Base-by-base conservation (phyloP, 2,113 vertebrate genomes). In the Microcebus murinus region DNA sequence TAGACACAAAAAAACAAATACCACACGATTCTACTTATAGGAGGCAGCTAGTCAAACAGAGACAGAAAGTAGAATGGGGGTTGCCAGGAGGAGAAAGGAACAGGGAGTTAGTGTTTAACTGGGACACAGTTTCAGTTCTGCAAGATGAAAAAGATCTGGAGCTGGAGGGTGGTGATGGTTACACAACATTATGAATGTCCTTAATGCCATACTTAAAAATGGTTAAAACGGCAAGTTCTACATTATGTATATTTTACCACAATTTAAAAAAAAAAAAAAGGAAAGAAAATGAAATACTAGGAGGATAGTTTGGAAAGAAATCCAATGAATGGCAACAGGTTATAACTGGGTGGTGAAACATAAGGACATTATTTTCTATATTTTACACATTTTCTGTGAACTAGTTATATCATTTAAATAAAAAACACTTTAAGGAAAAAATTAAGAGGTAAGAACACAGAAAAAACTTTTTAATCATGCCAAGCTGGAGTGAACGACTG, bases 151-250 rank as follows among this genome's bases (percentile, higher is more conserved):
- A 8, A 4, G 11, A 8, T 23, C 18, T 17, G 1, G 76, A 55
- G 70, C 12, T 0, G 0, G 74, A 29, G 0, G 15, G 57, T 20
- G 8, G 2, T 13, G 4, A 4, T 5, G 9, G 15, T 12, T 6
- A 1, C 42, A 63, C 1, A 6, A 25, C 61, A 9, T 0, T 0
- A 8, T 18, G 10, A 42, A 36, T 31, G 34, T 42, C 9, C 15
- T 20, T 6, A 8, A 14, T 13, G 52, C 52, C 76, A 8, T 4
- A 4, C 55, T 17, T 21, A 8, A 63, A 48, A 31, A 29, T 1
- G 1, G 9, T 23, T 13, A 48, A 6, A 2, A 7, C 4, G 14
- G 15, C 18, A 29, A 42, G 13, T 8, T 29, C 83, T 27, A 29
- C 1, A 1, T 6, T n/a, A 45, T 0, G 0, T 7, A 2, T 31